Evolutionary conservation across 2,888 invertebrate genomes (phyloP).

Genomic region (Melanostoma mellinum): DNA sequence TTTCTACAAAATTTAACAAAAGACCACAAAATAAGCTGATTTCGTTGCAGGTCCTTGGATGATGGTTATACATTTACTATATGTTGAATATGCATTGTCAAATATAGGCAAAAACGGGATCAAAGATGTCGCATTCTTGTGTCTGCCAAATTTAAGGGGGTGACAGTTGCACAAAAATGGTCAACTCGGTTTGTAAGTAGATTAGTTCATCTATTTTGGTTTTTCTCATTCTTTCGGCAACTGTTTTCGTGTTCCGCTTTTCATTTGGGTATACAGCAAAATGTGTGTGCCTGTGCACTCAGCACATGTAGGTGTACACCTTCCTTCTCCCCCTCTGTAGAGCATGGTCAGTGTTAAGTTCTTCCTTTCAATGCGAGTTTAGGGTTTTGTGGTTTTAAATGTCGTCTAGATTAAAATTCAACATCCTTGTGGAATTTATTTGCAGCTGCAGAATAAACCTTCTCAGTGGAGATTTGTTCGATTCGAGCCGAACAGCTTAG

Average conservation of each 20-base stretch:
- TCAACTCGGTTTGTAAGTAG: conserved; percentile 62
- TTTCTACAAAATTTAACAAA: conserved; percentile 70
- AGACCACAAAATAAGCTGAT: conserved; percentile 73
- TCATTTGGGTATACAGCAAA: background rate
- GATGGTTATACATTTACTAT: background rate
- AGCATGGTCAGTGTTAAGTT: conserved; percentile 9
- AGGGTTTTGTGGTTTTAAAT: conserved; percentile 28
- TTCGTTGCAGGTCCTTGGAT: conserved; percentile 49
- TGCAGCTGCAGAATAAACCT: conserved; percentile 30
- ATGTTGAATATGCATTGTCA: conserved; percentile 7
- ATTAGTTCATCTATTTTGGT: conserved; percentile 36
- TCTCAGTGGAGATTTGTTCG: conserved; percentile 46
- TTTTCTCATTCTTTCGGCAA: conserved; percentile 12
- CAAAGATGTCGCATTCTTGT: conserved; percentile 59
- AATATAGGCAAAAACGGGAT: conserved; percentile 45
- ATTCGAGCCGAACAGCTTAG: conserved; percentile 8
- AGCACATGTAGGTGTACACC: background rate
- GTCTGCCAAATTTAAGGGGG: conserved; percentile 19
- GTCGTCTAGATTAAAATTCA: conserved; percentile 48
- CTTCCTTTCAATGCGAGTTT: conserved; percentile 17
- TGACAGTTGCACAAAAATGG: conserved; percentile 47
- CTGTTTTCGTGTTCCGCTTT: conserved; percentile 17
- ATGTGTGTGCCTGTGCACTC: background rate
- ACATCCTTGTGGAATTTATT: conserved; percentile 26
- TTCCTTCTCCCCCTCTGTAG: background rate